Percentiles rank a stretch among this genome's conserved stretches.
These are phyloP conservation scores for Tenebrio molitor DNA, from an alignment of 1,140 invertebrate genomes.

Conservation along the genomic window DNA sequence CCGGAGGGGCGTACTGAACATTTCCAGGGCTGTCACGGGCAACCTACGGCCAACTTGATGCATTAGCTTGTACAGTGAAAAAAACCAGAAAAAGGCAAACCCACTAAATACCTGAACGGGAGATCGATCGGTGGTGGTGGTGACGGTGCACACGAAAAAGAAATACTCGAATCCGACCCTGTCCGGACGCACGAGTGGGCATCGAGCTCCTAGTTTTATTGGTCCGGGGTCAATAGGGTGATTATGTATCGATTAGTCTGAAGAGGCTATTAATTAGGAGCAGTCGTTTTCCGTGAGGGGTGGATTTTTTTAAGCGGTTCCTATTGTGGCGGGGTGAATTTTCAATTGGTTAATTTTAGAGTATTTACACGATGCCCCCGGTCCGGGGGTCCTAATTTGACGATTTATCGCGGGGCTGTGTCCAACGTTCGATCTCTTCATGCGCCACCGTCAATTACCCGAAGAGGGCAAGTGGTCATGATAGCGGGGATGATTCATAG, in stretches of 20 bases:
- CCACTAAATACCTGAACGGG: not conserved
- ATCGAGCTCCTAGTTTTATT: not conserved
- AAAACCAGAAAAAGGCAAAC: conserved; percentile 24
- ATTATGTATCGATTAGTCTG: conserved; percentile 42
- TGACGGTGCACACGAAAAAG: not conserved
- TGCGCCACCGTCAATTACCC: not conserved
- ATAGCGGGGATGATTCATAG: conserved; percentile 43
- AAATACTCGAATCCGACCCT: not conserved
- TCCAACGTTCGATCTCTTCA: not conserved
- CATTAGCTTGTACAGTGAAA: conserved; percentile 17
- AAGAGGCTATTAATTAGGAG: conserved; percentile 56
- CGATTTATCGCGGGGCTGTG: conserved; percentile 28
- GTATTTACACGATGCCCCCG: conserved; percentile 33
- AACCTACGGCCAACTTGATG: conserved; percentile 15
- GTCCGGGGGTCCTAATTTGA: conserved; percentile 34
- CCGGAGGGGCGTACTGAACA: conserved; percentile 13
- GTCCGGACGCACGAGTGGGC: conserved; percentile 7
- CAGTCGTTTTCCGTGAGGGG: conserved; percentile 43
- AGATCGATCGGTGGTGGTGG: not conserved
- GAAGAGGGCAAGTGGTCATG: conserved; percentile 28
- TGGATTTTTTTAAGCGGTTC: conserved; percentile 17
- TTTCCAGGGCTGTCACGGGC: conserved; percentile 2
- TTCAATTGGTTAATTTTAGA: conserved; percentile 39
- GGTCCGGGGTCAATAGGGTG: conserved; percentile 25
- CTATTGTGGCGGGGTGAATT: conserved; percentile 25